These are phyloP conservation scores for Dinoponera quadriceps DNA, from an alignment of 1,140 invertebrate genomes.

Conservation along the genomic window DNA sequence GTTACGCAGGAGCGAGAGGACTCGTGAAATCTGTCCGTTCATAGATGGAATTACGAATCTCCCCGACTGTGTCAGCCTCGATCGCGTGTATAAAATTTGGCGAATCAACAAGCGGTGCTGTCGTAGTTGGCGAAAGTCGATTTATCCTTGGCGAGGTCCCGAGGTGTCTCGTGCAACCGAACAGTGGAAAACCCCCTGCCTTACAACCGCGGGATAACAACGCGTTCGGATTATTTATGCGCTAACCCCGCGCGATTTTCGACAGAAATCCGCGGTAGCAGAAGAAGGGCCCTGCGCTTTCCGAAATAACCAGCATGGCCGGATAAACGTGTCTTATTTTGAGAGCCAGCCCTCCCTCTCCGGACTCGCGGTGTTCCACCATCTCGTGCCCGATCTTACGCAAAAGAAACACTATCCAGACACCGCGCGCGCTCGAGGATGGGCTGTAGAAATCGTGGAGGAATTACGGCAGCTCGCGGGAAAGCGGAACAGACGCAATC, in stretches of 20 bases:
- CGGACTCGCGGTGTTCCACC: conserved; percentile 49
- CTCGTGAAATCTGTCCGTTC: too few relatives aligned
- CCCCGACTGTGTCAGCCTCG: too few relatives aligned
- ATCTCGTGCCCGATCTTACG: conserved; percentile 67
- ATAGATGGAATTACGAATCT: too few relatives aligned
- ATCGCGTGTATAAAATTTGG: too few relatives aligned
- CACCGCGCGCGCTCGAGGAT: conserved; percentile 62
- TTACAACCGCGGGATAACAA: too few relatives aligned
- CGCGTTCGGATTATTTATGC: conserved; percentile 4
- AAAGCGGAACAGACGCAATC: conserved; percentile 50
- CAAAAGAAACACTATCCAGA: conserved; percentile 79
- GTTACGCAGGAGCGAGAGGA: too few relatives aligned
- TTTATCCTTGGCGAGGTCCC: too few relatives aligned
- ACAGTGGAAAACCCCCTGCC: too few relatives aligned
- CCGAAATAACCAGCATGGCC: conserved; percentile 77
- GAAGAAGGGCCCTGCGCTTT: conserved; percentile 75
- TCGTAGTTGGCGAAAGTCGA: too few relatives aligned
- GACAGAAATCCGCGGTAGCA: conserved; percentile 65
- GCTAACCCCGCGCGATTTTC: conserved; percentile 36
- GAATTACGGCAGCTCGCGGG: conserved; percentile 49
- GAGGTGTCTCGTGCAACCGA: too few relatives aligned
- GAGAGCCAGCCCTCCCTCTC: conserved; percentile 68
- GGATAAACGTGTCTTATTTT: conserved; percentile 80
- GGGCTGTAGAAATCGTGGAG: conserved; percentile 65
- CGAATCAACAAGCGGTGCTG: too few relatives aligned